phyloP scores from a whole-genome alignment of 2,113 vertebrate genomes.

The Platanista minor region DNA sequence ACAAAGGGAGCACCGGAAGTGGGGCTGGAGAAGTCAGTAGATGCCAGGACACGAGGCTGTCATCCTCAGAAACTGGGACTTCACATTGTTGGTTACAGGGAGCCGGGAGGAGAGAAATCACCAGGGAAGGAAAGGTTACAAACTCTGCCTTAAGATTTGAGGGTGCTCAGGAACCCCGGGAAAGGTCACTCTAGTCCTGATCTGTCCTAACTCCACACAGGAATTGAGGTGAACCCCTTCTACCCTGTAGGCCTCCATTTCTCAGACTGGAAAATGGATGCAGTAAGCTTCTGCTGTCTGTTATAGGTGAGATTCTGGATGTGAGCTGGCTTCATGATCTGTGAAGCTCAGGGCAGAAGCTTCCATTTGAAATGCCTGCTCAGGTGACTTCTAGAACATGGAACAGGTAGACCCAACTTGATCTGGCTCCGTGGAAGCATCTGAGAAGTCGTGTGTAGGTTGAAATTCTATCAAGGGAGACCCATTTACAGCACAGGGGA shows the following conservation, averaged over 20 bases:
- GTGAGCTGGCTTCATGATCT: background rate
- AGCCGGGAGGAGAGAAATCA: background rate
- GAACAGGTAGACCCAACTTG: background rate
- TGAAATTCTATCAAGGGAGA: background rate
- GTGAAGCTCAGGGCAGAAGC: background rate
- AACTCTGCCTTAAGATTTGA: background rate
- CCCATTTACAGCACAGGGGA: background rate
- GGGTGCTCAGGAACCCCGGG: accelerated
- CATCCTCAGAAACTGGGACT: background rate
- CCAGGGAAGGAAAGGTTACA: background rate
- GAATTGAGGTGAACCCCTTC: background rate
- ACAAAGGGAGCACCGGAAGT: background rate
- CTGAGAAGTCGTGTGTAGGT: background rate
- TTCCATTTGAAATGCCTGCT: background rate
- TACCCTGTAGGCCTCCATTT: background rate
- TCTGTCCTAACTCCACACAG: accelerated
- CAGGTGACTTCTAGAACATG: background rate
- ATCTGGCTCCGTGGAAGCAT: background rate
- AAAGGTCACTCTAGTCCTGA: background rate
- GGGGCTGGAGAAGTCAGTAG: background rate
- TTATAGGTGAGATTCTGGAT: background rate
- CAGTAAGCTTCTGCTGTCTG: background rate
- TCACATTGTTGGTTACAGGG: background rate
- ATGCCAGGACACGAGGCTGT: background rate
- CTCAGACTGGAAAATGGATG: background rate